These are phyloP conservation scores for Bruchidius siliquastri DNA, from an alignment of 2,888 invertebrate species.

Conservation along the genomic window DNA sequence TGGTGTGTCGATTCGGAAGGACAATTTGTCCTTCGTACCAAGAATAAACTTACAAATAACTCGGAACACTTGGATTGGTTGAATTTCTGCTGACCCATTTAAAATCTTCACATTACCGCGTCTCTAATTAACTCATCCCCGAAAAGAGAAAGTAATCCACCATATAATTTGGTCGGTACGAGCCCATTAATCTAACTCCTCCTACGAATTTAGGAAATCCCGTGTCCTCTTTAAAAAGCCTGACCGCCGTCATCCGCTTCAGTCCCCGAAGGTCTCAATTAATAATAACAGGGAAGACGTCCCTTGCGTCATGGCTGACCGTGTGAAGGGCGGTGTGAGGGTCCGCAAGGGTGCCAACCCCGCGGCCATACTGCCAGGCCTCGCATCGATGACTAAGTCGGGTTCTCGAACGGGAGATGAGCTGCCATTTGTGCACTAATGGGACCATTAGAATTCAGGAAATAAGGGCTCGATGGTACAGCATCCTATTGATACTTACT, in stretches of 20 bases:
- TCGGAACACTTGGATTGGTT: not conserved
- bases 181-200: not conserved
- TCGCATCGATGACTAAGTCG: not conserved
- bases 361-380: not conserved
- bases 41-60: not conserved
- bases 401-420: not conserved
- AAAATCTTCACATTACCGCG: not conserved
- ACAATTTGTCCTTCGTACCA: too few species aligned
- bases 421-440: not conserved
- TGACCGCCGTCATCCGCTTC: slow-evolving; percentile 22
- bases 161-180: not conserved
- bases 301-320: slow-evolving; percentile 27
- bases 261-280: slow-evolving; percentile 32
- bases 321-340: not conserved
- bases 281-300: slow-evolving; percentile 33
- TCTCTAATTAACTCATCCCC: not conserved
- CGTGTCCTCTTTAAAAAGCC: slow-evolving; percentile 6
- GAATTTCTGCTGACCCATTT: not conserved
- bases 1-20: too few species aligned
- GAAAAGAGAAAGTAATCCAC: not conserved
- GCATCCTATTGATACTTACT: too few species aligned
- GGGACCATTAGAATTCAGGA: not conserved
- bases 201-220: not conserved
- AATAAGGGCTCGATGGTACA: too few species aligned
- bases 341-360: not conserved